Evolutionary conservation across 2,797 vertebrate genomes (phyloP).

Genomic region (Pelochelys cantorii): DNA sequence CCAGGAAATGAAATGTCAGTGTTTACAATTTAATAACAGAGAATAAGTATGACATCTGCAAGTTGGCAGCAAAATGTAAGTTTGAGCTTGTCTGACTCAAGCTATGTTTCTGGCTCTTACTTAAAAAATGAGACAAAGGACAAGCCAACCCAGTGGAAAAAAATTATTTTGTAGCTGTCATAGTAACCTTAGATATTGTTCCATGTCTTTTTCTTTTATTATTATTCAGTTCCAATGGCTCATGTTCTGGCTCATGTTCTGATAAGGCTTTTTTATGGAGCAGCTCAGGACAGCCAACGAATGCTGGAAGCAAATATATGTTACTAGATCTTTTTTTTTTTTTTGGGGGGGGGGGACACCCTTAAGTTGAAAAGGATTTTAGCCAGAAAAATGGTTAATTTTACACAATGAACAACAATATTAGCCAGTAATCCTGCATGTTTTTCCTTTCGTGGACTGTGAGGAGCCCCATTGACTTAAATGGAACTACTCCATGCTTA

Average conservation of each 20-base stretch:
- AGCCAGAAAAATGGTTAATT: constrained; percentile 6
- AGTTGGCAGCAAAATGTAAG: constrained; percentile 53
- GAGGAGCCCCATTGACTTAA: background rate
- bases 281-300: constrained; percentile 56
- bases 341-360: constrained; percentile 37
- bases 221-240: constrained; percentile 35
- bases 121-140: constrained; percentile 33
- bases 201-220: background rate
- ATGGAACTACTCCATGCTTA: background rate
- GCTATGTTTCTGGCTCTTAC: constrained; percentile 10
- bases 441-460: background rate
- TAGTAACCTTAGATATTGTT: background rate
- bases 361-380: constrained; percentile 3
- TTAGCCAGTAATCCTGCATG: background rate
- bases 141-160: constrained; percentile 50
- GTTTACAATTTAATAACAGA: constrained; percentile 39
- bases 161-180: constrained; percentile 23
- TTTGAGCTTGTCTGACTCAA: constrained; percentile 19
- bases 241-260: constrained; percentile 57
- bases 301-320: constrained; percentile 54
- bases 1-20: constrained; percentile 32
- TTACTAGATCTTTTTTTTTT: constrained; percentile 41
- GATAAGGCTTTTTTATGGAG: constrained; percentile 58
- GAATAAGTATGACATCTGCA: constrained; percentile 30
- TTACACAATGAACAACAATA: background rate